phyloP scores from a whole-genome alignment of 2,113 vertebrate genomes.

The Amia ocellicauda region DNA sequence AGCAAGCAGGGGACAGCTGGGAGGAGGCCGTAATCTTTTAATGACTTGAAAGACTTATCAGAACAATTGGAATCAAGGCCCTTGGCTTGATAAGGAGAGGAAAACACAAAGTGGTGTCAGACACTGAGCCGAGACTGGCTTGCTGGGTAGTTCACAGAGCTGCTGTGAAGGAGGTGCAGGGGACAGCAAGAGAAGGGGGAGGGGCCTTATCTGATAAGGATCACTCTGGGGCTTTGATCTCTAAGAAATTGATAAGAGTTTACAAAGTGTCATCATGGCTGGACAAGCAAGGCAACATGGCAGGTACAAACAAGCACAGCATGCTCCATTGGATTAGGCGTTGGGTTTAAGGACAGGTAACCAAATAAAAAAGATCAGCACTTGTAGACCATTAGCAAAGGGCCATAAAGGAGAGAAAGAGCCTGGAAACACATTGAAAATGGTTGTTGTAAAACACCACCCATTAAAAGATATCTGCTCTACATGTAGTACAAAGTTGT shows the following conservation, averaged over 20 bases:
- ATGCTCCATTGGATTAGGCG: conserved; percentile 25
- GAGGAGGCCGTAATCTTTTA: background rate
- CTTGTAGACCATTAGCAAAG: conserved; percentile 19
- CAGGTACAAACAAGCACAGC: conserved; percentile 70
- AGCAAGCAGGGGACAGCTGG: background rate
- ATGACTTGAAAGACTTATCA: conserved; percentile 50
- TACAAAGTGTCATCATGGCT: conserved; percentile 67
- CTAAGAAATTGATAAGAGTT: conserved; percentile 54
- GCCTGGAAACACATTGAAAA: background rate
- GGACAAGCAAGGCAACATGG: conserved; percentile 59
- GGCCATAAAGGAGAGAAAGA: background rate
- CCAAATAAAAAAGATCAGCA: conserved; percentile 31
- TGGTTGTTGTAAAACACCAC: too few species aligned
- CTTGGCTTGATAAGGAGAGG: conserved; percentile 64
- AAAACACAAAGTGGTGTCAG: conserved; percentile 60
- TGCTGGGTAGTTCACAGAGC: conserved; percentile 45
- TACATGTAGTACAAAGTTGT: too few species aligned
- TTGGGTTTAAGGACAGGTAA: conserved; percentile 43
- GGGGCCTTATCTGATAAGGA: conserved; percentile 67
- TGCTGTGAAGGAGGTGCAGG: conserved; percentile 44
- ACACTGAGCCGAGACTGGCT: conserved; percentile 31
- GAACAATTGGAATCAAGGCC: conserved; percentile 25
- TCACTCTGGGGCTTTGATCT: conserved; percentile 67
- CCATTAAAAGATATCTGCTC: too few species aligned
- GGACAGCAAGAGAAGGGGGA: conserved; percentile 34